Evolutionary conservation across 2,797 vertebrate genomes (phyloP), one percentile per base, ranked within the genome.

Genomic region (Pipistrellus kuhlii): DNA sequence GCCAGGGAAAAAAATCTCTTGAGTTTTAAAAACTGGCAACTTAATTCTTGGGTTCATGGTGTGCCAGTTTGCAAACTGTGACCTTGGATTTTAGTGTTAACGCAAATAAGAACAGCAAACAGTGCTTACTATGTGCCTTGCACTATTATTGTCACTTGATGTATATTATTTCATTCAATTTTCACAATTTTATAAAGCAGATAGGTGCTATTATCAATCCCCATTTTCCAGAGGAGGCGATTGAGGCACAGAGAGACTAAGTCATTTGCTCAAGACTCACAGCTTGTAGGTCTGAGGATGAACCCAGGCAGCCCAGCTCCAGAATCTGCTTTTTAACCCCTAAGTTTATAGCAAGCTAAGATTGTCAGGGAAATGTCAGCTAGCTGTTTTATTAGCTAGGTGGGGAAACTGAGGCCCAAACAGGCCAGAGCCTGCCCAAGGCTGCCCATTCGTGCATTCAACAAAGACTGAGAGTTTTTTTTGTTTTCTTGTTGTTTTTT

Each of bases 11-110:
- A 9, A 62, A 62, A 32, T 32, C n/a, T 83, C 83, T 91, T 83
- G 46, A 69, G n/a, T 95, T 95, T 95, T 80, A 93, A 78, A 91
- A 90, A 46, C 82, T 85, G 62, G 20, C 20, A 77, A 77, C 20
- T 35, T 53, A 12, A 77, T 77, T 77, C n/a, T 44, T 85, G 59
- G 59, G 48, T 66, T 92, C 55, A 32, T n/a, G 6, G 71, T 21
- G 30, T 88, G 46, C 83, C 44, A 46, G 0, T 88, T 72, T 91
- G 57, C 75, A 78, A 85, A 76, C 57, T 91, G 48, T 88, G 41
- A 53, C 75, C 78, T 92, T 90, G 84, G 64, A 80, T 23, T 59
- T 91, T 12, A 83, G 8, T 20, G 21, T 78, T 76, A 75, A 46
- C 35, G n/a, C n/a, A 81, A 82, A 64, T 41, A 89, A 77, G 44